These are phyloP conservation scores for Phalloptychus januarius DNA, from an alignment of 2,797 vertebrate species.

Conservation along the genomic window DNA sequence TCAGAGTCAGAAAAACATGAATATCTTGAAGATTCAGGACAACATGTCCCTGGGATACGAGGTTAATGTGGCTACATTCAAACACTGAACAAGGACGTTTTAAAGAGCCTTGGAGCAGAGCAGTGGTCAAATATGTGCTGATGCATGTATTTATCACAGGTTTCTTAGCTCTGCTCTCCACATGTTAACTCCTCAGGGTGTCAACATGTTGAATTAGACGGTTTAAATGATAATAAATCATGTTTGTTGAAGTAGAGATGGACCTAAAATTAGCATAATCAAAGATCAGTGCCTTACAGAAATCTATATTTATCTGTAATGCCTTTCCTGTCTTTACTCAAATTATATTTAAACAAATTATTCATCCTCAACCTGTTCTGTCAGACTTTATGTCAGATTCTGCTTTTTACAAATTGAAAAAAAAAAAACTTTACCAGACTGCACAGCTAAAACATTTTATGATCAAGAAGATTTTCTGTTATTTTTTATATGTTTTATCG, in stretches of 20 bases:
- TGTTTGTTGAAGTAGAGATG: background rate
- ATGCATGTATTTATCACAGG: background rate
- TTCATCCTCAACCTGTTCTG: background rate
- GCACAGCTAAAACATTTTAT: background rate
- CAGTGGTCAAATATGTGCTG: background rate
- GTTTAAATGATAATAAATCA: background rate
- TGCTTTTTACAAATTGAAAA: background rate
- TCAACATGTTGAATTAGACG: background rate
- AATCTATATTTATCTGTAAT: background rate
- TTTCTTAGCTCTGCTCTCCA: background rate
- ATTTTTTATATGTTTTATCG: conserved; percentile 38
- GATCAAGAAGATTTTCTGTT: background rate
- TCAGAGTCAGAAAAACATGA: background rate
- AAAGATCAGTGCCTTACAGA: background rate
- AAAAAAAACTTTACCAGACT: background rate
- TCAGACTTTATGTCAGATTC: background rate
- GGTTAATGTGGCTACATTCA: background rate
- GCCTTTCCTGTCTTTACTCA: background rate
- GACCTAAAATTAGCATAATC: background rate
- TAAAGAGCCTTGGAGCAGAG: background rate
- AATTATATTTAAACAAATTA: background rate
- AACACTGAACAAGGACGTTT: background rate
- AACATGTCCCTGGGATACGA: background rate
- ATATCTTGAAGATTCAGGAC: background rate
- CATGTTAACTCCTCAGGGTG: background rate